Evolutionary conservation across 2,797 vertebrate genomes (phyloP).

Genomic region (Tarsius wallacei): DNA sequence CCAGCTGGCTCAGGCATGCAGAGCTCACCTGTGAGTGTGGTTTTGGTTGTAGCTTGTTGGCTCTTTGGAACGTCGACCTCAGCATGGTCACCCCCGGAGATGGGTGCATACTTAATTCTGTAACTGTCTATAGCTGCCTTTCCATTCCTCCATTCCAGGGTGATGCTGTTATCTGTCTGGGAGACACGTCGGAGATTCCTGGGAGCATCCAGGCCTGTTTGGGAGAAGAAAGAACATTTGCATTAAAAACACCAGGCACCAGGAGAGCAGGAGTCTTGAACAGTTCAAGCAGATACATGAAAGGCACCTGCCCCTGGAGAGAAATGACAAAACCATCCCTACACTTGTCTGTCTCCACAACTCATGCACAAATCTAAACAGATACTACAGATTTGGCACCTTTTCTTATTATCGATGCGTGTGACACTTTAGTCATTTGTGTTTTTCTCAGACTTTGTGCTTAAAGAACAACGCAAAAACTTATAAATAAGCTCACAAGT

Average conservation of each 20-base stretch:
- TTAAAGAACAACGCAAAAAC: background rate
- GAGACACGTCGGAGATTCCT: slow-evolving; percentile 94
- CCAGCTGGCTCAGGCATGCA: rapidly evolving
- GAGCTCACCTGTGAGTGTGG: slow-evolving; percentile 94
- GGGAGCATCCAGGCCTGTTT: slow-evolving; percentile 96
- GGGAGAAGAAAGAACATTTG: slow-evolving; percentile 51
- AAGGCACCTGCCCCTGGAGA: background rate
- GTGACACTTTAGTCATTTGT: background rate
- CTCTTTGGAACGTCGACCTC: slow-evolving; percentile 95
- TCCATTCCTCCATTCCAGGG: slow-evolving; percentile 97
- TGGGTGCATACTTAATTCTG: slow-evolving; percentile 97
- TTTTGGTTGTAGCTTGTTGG: slow-evolving; percentile 93
- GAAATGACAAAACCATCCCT: background rate
- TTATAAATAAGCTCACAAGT: background rate
- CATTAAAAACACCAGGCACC: background rate
- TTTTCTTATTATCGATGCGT: background rate
- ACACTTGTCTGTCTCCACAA: background rate
- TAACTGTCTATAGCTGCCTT: slow-evolving; percentile 94
- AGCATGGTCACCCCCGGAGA: slow-evolving; percentile 96
- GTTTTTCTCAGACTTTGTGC: background rate
- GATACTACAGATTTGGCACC: background rate
- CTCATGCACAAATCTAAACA: background rate
- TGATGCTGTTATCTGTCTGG: slow-evolving; percentile 96
- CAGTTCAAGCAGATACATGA: background rate
- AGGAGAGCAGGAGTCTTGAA: background rate